Conservation (phyloP, 2,797 vertebrate species). For the Chromobotia macracanthus region DNA sequence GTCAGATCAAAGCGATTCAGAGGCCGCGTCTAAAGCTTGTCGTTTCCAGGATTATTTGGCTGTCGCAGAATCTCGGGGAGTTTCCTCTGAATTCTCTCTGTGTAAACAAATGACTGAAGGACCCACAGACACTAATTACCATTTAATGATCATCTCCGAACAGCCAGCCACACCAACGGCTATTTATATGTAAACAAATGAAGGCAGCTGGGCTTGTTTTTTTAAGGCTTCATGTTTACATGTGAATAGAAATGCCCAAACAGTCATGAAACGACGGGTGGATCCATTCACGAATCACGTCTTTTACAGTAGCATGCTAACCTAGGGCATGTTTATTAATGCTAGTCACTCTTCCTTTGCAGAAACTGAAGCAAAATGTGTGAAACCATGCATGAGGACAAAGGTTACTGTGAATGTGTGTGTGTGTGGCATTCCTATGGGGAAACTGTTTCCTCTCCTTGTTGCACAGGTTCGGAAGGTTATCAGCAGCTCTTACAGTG, state of each 20-base stretch:
- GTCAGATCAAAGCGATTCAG: constrained; percentile 29
- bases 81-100: constrained; percentile 42
- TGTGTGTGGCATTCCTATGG: constrained; percentile 29
- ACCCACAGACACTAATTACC: constrained; percentile 49
- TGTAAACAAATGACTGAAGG: constrained; percentile 41
- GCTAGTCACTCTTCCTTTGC: background rate
- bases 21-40: constrained; percentile 24
- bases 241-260: constrained; percentile 24
- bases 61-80: constrained; percentile 19
- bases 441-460: constrained; percentile 36
- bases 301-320: constrained; percentile 8
- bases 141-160: constrained; percentile 49
- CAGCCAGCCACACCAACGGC: constrained; percentile 37
- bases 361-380: too few species aligned
- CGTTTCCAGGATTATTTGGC: constrained; percentile 27
- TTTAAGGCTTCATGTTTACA: constrained; percentile 24
- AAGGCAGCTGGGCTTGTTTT: constrained; percentile 38
- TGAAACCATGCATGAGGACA: background rate
- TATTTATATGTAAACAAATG: constrained; percentile 56
- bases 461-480: constrained; percentile 46
- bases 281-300: background rate
- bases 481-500: constrained; percentile 49
- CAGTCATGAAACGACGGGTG: background rate
- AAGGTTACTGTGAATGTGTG: constrained; percentile 1
- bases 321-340: constrained; percentile 13